Conservation (phyloP, 2,113 vertebrate genomes). For the Macaca nemestrina region DNA sequence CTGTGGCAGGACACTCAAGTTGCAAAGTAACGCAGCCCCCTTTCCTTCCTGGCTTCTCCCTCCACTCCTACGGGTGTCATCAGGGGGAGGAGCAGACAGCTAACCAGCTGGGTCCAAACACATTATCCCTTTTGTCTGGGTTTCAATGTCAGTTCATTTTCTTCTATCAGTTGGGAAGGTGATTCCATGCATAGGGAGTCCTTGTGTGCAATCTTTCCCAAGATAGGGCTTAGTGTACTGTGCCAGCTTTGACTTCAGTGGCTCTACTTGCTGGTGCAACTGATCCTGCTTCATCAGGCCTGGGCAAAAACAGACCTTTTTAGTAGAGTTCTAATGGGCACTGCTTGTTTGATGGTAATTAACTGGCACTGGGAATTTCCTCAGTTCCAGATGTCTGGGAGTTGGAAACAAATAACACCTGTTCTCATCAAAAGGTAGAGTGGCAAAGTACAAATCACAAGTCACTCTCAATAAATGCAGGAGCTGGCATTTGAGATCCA, state of each 20-base stretch:
- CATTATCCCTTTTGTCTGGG: neutral
- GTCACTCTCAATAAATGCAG: constrained; percentile 71
- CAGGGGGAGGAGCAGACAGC: neutral
- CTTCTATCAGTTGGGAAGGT: neutral
- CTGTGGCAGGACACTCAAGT: neutral
- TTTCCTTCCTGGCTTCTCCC: neutral
- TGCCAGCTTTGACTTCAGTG: neutral
- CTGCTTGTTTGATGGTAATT: constrained; percentile 73
- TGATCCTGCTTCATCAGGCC: neutral
- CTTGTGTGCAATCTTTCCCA: neutral
- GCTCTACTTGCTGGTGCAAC: neutral
- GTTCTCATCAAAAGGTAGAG: constrained; percentile 75
- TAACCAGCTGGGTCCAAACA: neutral
- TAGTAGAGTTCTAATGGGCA: constrained; percentile 63
- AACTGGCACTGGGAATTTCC: constrained; percentile 68
- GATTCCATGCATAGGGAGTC: neutral
- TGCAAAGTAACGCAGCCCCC: neutral
- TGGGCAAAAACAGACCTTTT: constrained; percentile 36
- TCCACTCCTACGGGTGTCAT: neutral
- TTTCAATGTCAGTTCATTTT: neutral
- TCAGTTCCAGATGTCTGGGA: constrained; percentile 71
- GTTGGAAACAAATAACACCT: constrained; percentile 77
- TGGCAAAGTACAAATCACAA: constrained; percentile 71
- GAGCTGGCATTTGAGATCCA: constrained; percentile 16
- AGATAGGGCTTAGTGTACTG: neutral